phyloP scores from a whole-genome alignment of 2,888 invertebrate species.

The Aspidiotus rigidus region DNA sequence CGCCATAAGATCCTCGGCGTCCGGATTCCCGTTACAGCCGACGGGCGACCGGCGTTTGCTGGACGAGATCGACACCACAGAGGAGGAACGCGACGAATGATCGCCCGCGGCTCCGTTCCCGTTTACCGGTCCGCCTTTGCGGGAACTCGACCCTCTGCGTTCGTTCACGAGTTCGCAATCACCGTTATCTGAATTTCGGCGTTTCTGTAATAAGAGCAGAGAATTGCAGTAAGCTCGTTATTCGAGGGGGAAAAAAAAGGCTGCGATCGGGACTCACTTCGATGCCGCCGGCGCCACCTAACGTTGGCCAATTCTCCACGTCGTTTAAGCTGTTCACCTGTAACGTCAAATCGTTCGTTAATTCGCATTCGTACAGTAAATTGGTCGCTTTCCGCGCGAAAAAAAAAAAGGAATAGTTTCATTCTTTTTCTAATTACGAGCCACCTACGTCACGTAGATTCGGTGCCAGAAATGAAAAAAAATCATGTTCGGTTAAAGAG shows the following conservation, averaged over 20 bases:
- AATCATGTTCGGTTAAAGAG: not conserved
- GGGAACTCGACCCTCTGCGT: not conserved
- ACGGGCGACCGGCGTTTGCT: conserved; percentile 13
- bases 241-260: not conserved
- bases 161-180: not conserved
- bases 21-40: not conserved
- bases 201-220: conserved; percentile 6
- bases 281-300: conserved; percentile 47
- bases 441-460: not conserved
- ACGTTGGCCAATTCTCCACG: conserved; percentile 85
- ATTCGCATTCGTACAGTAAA: too few relatives aligned
- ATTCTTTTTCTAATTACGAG: too few relatives aligned
- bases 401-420: too few relatives aligned
- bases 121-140: conserved; percentile 13
- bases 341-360: not conserved
- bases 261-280: conserved; percentile 13
- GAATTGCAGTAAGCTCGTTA: not conserved
- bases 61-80: conserved; percentile 26
- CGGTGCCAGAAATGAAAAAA: conserved; percentile 4
- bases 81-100: conserved; percentile 29
- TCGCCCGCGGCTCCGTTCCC: conserved; percentile 10
- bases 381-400: too few relatives aligned
- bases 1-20: not conserved
- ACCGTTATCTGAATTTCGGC: conserved; percentile 7
- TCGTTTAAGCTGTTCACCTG: conserved; percentile 81